These are phyloP conservation scores for Thaumatotibia leucotreta DNA, from an alignment of 1,140 invertebrate species.

Conservation along the genomic window DNA sequence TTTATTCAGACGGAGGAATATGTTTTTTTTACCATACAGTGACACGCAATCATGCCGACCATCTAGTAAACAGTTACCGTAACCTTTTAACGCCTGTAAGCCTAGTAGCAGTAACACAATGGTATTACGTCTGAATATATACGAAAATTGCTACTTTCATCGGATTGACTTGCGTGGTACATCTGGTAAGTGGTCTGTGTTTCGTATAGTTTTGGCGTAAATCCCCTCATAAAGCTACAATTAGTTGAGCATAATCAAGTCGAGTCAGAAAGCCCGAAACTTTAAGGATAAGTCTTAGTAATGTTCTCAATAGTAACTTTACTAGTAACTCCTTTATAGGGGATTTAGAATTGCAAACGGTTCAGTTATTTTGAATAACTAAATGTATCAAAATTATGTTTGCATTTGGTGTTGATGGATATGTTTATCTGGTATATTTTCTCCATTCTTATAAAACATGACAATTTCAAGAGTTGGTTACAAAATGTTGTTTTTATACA, in stretches of 20 bases:
- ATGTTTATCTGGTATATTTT: neutral
- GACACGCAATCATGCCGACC: too few relatives aligned
- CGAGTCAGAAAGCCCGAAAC: neutral
- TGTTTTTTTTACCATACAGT: too few relatives aligned
- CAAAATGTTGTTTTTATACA: too few relatives aligned
- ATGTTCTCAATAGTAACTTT: neutral
- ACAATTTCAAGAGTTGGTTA: too few relatives aligned
- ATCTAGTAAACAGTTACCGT: too few relatives aligned
- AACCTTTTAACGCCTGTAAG: too few relatives aligned
- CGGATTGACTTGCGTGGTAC: too few relatives aligned
- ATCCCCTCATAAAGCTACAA: conserved; percentile 3
- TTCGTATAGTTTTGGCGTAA: neutral
- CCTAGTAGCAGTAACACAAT: too few relatives aligned
- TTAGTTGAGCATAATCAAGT: conserved; percentile 7
- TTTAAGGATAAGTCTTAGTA: neutral
- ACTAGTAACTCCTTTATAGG: neutral
- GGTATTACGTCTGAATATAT: too few relatives aligned
- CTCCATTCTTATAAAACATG: too few relatives aligned
- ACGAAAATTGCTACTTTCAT: neutral
- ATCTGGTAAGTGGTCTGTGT: neutral
- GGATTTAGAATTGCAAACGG: neutral
- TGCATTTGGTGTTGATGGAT: neutral
- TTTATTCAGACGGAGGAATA: too few relatives aligned
- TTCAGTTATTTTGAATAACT: neutral
- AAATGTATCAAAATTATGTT: neutral